Evolutionary conservation across 2,888 invertebrate species (phyloP).

Genomic region (Dynastes grantii): DNA sequence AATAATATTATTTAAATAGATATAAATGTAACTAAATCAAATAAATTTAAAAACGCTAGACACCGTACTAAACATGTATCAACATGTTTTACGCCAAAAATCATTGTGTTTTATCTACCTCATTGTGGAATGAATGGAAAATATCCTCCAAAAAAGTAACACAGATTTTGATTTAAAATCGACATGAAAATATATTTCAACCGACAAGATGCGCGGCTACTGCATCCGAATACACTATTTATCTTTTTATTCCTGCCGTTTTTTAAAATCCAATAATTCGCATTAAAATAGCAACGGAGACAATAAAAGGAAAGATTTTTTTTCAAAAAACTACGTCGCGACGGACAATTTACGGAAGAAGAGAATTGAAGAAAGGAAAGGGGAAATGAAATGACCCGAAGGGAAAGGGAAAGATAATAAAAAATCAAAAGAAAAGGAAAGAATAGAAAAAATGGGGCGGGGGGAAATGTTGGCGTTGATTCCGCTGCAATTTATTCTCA

Average conservation of each 20-base stretch:
- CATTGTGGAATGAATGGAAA: too few relatives aligned
- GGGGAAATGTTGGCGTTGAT: conserved; percentile 31
- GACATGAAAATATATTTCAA: too few relatives aligned
- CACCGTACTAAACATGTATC: too few relatives aligned
- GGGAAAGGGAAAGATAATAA: conserved; percentile 2
- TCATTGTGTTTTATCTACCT: too few relatives aligned
- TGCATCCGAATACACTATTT: too few relatives aligned
- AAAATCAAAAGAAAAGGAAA: conserved; percentile 21
- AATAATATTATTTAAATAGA: too few relatives aligned
- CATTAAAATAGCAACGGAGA: conserved; percentile 34
- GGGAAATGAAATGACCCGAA: neutral
- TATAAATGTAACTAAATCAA: too few relatives aligned
- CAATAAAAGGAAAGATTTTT: conserved; percentile 31
- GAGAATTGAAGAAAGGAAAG: neutral
- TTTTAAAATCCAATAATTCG: conserved; percentile 29
- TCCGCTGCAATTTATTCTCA: conserved; percentile 31
- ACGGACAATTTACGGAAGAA: neutral
- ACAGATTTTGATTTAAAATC: too few relatives aligned
- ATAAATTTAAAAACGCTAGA: too few relatives aligned
- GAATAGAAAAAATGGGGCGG: neutral
- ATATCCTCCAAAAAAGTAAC: too few relatives aligned
- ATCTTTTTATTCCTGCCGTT: neutral
- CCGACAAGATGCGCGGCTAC: too few relatives aligned
- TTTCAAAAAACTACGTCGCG: neutral
- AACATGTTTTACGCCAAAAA: too few relatives aligned